Base-by-base conservation (phyloP, 2,888 invertebrate genomes). In the Agrilus mali region DNA sequence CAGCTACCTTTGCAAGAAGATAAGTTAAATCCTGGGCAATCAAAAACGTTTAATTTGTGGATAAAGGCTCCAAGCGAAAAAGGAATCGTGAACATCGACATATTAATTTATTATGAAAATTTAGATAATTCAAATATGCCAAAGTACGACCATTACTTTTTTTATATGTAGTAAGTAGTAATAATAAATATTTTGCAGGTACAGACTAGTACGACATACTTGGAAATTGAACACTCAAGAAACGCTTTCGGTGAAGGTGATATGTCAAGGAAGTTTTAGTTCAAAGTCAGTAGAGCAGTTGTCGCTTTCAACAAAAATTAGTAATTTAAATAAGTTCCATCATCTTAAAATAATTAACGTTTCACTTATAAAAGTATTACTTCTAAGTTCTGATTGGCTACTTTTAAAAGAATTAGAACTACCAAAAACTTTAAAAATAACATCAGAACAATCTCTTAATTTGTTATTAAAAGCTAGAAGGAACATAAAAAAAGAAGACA, bases 71-170 rank as follows among this genome's bases (percentile, higher is more conserved):
- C 83, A 1, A 74, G 75, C 49, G 65, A 68, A 36, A 75, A 77
- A 40, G 84, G 82, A 2, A 66, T 70, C 17, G 76, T 78, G 51
- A 65, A 70, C 4, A 63, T 86, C 36, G 77, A 85, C 59, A 65
- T 86, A 51, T 68, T 86, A 38, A 80, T 86, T 61, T 86, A 85
- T 60, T 86, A 85, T 58, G 79, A 81, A 55, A 75, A 75, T 60
- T 56, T 60, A 27, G 52, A 59, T 46, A 44, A 48, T 27, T 53
- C 49, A 38, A 55, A 57, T 49, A 53, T 62, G 40, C 66, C 67
- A 14, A 63, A 58, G 64, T 66, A 53, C 54, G 54, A 52, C n/a
- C 20, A 12, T 36, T 22, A 38, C 36, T 34, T 37, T 41, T 17
- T 37, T 13, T 37, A 8, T 13, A 43, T n/a, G n/a, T 36, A 42